phyloP scores from a whole-genome alignment of 2,888 invertebrate species.

The Hybos culiciformis region DNA sequence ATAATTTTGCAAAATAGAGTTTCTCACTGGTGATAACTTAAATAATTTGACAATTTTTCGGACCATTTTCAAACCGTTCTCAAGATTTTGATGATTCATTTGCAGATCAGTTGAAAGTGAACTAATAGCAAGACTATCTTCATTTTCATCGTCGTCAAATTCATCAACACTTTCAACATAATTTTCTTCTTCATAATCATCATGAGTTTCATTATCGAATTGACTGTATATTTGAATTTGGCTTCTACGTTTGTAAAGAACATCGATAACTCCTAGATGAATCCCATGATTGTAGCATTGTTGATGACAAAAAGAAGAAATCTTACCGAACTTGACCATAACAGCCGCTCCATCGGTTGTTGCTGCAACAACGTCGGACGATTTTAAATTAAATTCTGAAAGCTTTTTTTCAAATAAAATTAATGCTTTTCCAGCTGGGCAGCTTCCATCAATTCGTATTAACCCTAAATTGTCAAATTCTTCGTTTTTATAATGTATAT shows the following conservation, averaged over 20 bases:
- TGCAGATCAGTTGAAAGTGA: constrained; percentile 1
- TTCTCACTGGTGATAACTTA: background rate
- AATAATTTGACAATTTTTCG: background rate
- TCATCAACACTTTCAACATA: background rate
- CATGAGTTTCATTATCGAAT: background rate
- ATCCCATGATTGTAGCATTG: constrained; percentile 2
- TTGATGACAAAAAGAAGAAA: background rate
- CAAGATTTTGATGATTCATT: background rate
- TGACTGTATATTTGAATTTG: constrained; percentile 1
- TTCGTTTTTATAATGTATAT: background rate
- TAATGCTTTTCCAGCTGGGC: constrained; percentile 2
- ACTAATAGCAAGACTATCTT: background rate
- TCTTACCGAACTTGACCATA: constrained; percentile 1
- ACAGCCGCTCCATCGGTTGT: background rate
- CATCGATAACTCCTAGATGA: constrained; percentile 1
- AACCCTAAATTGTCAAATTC: background rate
- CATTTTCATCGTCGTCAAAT: constrained; percentile 3
- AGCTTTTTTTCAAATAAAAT: constrained; percentile 3
- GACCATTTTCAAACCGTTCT: constrained; percentile 1
- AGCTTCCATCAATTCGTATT: constrained; percentile 3
- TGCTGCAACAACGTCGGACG: constrained; percentile 1
- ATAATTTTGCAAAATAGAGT: background rate
- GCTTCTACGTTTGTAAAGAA: constrained; percentile 2
- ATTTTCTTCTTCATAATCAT: constrained; percentile 1
- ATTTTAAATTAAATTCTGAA: constrained; percentile 3